phyloP scores from a whole-genome alignment of 2,888 invertebrate genomes.

The Schizaphis graminum region DNA sequence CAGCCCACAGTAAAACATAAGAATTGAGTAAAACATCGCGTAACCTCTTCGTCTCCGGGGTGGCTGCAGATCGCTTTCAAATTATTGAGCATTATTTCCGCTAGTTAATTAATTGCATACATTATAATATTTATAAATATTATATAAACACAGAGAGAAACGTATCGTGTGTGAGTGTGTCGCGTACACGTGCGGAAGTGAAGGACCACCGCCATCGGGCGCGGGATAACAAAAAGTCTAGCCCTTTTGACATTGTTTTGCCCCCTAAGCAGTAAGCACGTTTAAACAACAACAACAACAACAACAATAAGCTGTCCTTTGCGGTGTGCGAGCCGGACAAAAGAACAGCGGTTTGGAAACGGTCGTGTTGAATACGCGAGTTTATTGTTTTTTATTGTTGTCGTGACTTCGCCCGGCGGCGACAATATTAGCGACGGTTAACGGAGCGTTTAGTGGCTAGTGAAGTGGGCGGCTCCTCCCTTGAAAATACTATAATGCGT shows the following conservation, averaged over 20 bases:
- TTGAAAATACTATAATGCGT: too few relatives aligned
- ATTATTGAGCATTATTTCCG: background rate
- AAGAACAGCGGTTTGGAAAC: background rate
- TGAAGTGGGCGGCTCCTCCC: too few relatives aligned
- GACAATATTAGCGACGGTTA: too few relatives aligned
- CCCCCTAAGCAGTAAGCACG: background rate
- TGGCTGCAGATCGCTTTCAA: background rate
- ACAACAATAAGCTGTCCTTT: background rate
- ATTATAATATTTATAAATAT: background rate
- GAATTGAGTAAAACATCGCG: background rate
- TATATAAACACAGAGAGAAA: background rate
- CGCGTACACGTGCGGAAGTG: background rate
- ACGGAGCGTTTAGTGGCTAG: too few relatives aligned
- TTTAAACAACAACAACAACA: background rate
- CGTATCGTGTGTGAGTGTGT: background rate
- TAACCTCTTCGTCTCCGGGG: background rate
- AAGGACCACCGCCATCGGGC: background rate
- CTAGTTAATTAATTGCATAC: too few relatives aligned
- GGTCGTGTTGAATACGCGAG: background rate
- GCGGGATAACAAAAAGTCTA: background rate
- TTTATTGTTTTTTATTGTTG: background rate
- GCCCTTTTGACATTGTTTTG: background rate
- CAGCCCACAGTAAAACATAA: too few relatives aligned
- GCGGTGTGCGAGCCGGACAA: background rate
- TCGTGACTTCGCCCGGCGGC: too few relatives aligned